These are phyloP conservation scores for Rhadina sibilatrix DNA, from an alignment of 2,113 vertebrate genomes.

Conservation along the genomic window DNA sequence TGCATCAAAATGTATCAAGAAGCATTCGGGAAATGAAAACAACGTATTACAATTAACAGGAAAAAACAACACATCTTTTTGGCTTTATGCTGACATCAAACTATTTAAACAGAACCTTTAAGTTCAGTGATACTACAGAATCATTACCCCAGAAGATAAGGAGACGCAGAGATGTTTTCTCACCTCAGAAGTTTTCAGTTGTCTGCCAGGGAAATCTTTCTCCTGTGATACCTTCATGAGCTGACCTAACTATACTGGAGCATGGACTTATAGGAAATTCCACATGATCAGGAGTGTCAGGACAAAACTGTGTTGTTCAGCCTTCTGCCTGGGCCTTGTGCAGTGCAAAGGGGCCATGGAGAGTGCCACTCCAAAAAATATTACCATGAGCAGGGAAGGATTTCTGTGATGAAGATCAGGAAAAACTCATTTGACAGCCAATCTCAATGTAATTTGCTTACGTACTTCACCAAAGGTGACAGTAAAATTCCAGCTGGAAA, in stretches of 20 bases:
- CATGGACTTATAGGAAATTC: not conserved
- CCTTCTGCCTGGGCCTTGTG: not conserved
- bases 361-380: not conserved
- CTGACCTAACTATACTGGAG: not conserved
- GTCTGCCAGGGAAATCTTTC: not conserved
- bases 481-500: not conserved
- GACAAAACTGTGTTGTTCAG: not conserved
- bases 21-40: not conserved
- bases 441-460: not conserved
- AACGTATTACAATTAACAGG: not conserved
- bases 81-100: not conserved
- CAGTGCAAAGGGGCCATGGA: not conserved
- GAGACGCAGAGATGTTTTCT: not conserved
- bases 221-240: not conserved
- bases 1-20: not conserved
- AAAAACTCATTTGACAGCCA: not conserved
- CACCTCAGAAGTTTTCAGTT: not conserved
- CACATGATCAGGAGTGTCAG: fast-evolving
- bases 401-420: not conserved
- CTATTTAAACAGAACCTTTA: not conserved
- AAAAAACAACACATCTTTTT: not conserved
- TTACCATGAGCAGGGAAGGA: not conserved
- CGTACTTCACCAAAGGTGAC: not conserved
- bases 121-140: not conserved
- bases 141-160: not conserved